Percentiles rank a stretch among this genome's conserved stretches.
Evolutionary conservation across 2,888 invertebrate species (phyloP).

Genomic region (Copidosoma aretas): DNA sequence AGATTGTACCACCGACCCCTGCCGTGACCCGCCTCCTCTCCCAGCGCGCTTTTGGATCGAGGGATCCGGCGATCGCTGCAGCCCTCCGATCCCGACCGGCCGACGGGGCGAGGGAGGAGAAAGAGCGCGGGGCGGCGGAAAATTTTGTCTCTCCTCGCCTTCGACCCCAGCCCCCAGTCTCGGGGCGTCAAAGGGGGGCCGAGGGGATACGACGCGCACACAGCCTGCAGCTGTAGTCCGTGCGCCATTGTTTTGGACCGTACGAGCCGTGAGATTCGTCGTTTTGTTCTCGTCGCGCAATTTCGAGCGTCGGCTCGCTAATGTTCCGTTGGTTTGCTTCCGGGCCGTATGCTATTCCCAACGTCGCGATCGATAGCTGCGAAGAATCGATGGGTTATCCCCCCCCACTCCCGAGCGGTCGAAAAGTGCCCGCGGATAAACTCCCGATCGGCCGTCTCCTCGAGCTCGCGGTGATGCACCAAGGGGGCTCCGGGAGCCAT

Average conservation of each 20-base stretch:
- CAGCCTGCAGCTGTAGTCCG: background rate
- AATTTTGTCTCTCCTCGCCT: slow-evolving; percentile 35
- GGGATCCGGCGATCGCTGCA: slow-evolving; percentile 43
- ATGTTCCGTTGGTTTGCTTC: background rate
- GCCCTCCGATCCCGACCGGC: background rate
- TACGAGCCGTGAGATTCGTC: slow-evolving; percentile 12
- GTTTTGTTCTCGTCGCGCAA: slow-evolving; percentile 11
- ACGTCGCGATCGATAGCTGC: background rate
- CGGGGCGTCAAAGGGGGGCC: background rate
- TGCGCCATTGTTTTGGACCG: slow-evolving; percentile 29
- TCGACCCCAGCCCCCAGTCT: slow-evolving; percentile 1
- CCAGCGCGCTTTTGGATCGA: too few relatives aligned
- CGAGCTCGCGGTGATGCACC: background rate
- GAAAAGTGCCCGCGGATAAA: slow-evolving; percentile 9
- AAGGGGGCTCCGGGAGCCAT: slow-evolving; percentile 5
- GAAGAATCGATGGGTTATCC: background rate
- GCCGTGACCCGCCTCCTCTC: too few relatives aligned
- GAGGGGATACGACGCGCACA: background rate
- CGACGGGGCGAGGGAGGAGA: background rate
- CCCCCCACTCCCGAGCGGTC: too few relatives aligned
- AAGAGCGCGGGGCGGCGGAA: background rate
- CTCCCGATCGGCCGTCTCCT: slow-evolving; percentile 23
- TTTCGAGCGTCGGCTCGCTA: background rate
- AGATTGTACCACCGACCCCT: slow-evolving; percentile 32
- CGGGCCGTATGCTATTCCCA: too few relatives aligned